Evolutionary conservation across 1,140 invertebrate species (phyloP).

Genomic region (Danaus melanippus): DNA sequence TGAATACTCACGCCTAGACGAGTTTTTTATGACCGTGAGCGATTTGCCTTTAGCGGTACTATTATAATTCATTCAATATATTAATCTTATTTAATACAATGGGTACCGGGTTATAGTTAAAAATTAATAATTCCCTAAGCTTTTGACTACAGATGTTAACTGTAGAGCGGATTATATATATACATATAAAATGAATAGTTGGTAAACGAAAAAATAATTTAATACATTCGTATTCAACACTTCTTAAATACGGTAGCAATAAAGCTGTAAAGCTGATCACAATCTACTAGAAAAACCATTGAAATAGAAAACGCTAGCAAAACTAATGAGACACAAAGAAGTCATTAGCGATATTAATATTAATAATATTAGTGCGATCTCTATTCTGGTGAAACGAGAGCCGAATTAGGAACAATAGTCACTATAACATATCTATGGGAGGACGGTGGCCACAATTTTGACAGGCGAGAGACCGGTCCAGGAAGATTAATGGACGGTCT

Average conservation of each 20-base stretch:
- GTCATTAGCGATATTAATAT: slow-evolving; percentile 32
- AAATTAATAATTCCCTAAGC: too few species aligned
- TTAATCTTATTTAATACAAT: too few species aligned
- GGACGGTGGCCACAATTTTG: slow-evolving; percentile 65
- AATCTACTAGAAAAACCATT: too few species aligned
- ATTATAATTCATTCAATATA: too few species aligned
- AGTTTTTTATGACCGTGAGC: slow-evolving; percentile 23
- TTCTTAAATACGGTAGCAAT: too few species aligned
- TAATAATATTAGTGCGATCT: slow-evolving; percentile 29
- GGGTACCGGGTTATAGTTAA: too few species aligned
- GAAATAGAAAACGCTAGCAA: background rate
- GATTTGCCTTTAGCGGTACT: slow-evolving; percentile 8
- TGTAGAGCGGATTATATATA: too few species aligned
- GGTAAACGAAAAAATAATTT: too few species aligned
- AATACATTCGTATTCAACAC: too few species aligned
- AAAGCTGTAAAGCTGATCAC: too few species aligned
- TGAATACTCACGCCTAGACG: slow-evolving; percentile 35
- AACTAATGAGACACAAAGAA: slow-evolving; percentile 15
- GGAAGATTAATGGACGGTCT: slow-evolving; percentile 65
- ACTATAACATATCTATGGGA: slow-evolving; percentile 42
- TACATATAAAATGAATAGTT: too few species aligned
- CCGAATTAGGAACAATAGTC: slow-evolving; percentile 16
- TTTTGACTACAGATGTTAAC: too few species aligned
- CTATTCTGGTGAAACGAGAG: slow-evolving; percentile 19
- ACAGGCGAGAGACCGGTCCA: slow-evolving; percentile 57